Evolutionary conservation across 2,797 vertebrate species (phyloP).

Genomic region (Chloroceryle inda): DNA sequence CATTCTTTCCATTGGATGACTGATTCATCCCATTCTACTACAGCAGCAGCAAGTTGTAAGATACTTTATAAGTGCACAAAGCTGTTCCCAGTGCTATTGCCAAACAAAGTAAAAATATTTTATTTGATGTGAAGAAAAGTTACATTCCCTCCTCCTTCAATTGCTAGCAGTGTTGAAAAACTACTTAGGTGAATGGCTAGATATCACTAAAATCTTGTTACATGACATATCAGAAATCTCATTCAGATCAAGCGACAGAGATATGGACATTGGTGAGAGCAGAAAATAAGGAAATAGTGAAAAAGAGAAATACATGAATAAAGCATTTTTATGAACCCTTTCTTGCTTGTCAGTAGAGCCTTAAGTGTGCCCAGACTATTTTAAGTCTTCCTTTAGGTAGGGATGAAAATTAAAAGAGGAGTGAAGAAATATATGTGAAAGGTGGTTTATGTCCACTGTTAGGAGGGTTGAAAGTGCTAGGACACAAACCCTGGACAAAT

Average conservation of each 20-base stretch:
- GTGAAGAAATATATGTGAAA: not conserved
- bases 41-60: not conserved
- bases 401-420: not conserved
- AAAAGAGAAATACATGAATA: not conserved
- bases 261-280: not conserved
- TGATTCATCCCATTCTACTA: not conserved
- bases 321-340: not conserved
- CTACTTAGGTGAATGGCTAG: not conserved
- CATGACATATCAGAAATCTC: not conserved
- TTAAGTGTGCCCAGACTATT: not conserved
- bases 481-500: not conserved
- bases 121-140: slow-evolving; percentile 19
- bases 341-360: not conserved
- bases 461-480: not conserved
- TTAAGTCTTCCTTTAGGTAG: not conserved
- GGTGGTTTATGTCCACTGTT: not conserved
- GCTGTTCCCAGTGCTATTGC: not conserved
- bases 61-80: not conserved
- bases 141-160: not conserved
- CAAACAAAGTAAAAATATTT: slow-evolving; percentile 27
- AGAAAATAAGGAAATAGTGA: not conserved
- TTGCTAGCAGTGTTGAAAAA: slow-evolving; percentile 7
- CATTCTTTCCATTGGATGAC: not conserved
- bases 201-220: slow-evolving; percentile 11
- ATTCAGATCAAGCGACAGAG: not conserved